Evolutionary conservation across 1,140 invertebrate genomes (phyloP).

Genomic region (Drosophila nigromelanica): DNA sequence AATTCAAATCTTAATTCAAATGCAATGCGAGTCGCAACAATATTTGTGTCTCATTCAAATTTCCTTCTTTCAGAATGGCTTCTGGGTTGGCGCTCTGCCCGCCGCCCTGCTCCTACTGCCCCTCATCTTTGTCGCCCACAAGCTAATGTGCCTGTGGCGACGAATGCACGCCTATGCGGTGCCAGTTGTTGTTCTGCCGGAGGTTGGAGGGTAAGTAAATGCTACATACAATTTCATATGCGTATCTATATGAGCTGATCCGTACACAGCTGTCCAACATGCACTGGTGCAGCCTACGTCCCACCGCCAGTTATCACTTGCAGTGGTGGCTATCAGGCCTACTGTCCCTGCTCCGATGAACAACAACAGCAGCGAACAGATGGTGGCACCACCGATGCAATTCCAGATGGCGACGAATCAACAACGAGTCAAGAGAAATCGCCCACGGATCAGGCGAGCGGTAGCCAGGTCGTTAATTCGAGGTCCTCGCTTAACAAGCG

Average conservation of each 20-base stretch:
- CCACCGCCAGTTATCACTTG: constrained; percentile 28
- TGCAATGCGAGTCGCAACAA: too few relatives aligned
- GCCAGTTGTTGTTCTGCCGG: neutral
- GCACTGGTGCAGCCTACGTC: constrained; percentile 14
- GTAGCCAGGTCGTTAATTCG: neutral
- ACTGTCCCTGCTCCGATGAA: constrained; percentile 3
- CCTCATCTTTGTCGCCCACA: constrained; percentile 16
- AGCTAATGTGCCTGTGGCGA: constrained; percentile 31
- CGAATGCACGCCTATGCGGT: constrained; percentile 13
- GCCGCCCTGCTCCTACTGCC: constrained; percentile 13
- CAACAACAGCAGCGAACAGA: neutral
- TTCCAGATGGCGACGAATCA: too few relatives aligned
- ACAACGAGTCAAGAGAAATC: neutral
- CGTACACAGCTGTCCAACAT: constrained; percentile 22
- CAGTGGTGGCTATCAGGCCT: constrained; percentile 11
- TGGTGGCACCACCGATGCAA: neutral
- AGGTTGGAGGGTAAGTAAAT: constrained; percentile 1
- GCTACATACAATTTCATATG: neutral
- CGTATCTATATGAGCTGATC: too few relatives aligned
- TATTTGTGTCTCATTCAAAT: neutral
- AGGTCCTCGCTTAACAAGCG: too few relatives aligned
- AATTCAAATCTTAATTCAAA: too few relatives aligned
- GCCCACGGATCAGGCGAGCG: neutral
- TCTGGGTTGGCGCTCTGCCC: constrained; percentile 14
- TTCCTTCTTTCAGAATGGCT: constrained; percentile 12